These are phyloP conservation scores for Myiozetetes cayanensis DNA, from an alignment of 2,113 vertebrate species.

Conservation along the genomic window DNA sequence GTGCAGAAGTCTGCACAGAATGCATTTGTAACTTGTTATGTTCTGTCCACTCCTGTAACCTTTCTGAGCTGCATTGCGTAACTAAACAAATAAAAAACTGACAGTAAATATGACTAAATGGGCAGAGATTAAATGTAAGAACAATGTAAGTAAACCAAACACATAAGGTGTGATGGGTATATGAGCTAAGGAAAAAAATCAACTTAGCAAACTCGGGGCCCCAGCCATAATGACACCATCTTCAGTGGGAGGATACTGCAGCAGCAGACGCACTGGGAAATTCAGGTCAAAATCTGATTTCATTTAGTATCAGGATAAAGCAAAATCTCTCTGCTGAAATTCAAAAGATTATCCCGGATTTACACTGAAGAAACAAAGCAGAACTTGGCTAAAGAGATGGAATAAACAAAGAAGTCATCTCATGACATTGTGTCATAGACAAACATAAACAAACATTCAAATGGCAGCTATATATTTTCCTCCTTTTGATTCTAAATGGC, in stretches of 20 bases:
- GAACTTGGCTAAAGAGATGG: neutral
- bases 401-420: neutral
- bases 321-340: neutral
- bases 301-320: neutral
- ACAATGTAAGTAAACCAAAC: constrained; percentile 28
- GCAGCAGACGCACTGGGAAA: neutral
- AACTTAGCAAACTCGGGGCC: neutral
- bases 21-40: neutral
- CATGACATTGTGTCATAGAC: neutral
- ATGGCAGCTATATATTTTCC: neutral
- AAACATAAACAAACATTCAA: neutral
- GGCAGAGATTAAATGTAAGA: constrained; percentile 6
- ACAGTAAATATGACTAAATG: constrained; percentile 14
- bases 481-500: neutral
- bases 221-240: neutral
- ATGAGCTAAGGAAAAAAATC: neutral
- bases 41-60: neutral
- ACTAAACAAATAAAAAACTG: constrained; percentile 21
- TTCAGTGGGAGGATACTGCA: neutral
- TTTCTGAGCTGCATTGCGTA: neutral
- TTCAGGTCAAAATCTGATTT: constrained; percentile 32
- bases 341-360: neutral
- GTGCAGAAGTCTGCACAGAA: neutral
- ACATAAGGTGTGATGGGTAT: neutral
- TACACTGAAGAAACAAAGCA: neutral